phyloP scores from a whole-genome alignment of 2,888 invertebrate species.

The Notodonta dromedarius region DNA sequence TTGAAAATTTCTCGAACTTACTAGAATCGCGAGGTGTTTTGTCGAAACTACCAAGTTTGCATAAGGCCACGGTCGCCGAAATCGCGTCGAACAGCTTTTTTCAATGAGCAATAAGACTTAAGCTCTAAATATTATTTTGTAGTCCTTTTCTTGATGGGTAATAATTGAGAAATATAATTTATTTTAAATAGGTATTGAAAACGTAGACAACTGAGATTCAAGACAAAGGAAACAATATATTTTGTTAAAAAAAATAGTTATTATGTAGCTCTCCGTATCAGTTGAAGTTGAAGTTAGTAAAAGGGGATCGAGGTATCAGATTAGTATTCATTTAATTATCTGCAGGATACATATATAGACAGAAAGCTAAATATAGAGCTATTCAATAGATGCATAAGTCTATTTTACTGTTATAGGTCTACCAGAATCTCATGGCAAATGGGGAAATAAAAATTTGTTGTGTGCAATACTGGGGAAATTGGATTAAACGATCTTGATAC shows the following conservation, averaged over 20 bases:
- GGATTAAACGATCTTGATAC: too few species aligned
- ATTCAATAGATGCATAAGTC: not conserved
- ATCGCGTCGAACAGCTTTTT: slow-evolving; percentile 41
- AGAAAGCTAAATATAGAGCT: not conserved
- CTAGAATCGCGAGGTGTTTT: slow-evolving; percentile 30
- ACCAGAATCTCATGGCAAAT: too few species aligned
- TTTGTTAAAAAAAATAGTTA: not conserved
- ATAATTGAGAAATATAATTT: not conserved
- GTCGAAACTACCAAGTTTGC: slow-evolving; percentile 51
- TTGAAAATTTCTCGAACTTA: slow-evolving; percentile 44
- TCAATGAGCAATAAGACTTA: slow-evolving; percentile 37
- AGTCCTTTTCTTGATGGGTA: not conserved
- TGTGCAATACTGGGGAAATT: too few species aligned
- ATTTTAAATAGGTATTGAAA: not conserved
- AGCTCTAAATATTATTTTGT: slow-evolving; percentile 21
- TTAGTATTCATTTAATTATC: not conserved
- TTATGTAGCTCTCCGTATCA: not conserved
- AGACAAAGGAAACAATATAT: not conserved
- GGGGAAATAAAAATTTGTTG: too few species aligned
- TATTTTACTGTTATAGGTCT: slow-evolving; percentile 5
- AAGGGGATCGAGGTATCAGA: not conserved
- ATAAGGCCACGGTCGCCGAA: slow-evolving; percentile 54
- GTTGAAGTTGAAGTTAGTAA: not conserved
- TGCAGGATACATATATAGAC: not conserved
- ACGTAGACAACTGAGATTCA: not conserved